Conservation (phyloP, 2,888 invertebrate species). For the Conistra vaccinii region DNA sequence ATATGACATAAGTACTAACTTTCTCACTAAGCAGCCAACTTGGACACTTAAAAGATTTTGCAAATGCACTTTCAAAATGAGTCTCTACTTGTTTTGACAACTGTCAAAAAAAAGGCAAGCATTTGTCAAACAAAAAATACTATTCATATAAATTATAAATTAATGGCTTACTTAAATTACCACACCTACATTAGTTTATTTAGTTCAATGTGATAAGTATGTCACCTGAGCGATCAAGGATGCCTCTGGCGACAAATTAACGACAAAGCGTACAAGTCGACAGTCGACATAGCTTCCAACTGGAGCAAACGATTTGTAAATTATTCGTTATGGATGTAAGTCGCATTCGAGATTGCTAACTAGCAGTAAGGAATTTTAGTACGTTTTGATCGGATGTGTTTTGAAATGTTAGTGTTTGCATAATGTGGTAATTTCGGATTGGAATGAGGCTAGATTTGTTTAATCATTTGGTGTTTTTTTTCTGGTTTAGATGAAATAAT, state of each 20-base stretch:
- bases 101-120: too few species aligned
- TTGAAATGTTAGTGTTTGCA: neutral
- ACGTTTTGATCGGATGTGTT: slow-evolving; percentile 13
- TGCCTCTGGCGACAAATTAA: slow-evolving; percentile 38
- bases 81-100: neutral
- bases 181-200: neutral
- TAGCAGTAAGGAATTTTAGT: neutral
- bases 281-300: neutral
- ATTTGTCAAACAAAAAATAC: too few species aligned
- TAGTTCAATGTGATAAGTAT: neutral
- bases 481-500: too few species aligned
- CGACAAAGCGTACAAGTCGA: neutral
- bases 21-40: neutral
- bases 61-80: neutral
- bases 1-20: neutral
- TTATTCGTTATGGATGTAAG: slow-evolving; percentile 32
- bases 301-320: slow-evolving; percentile 30
- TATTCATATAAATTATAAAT: too few species aligned
- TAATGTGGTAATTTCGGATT: neutral
- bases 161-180: too few species aligned
- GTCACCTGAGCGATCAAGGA: slow-evolving; percentile 6
- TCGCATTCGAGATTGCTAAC: slow-evolving; percentile 14
- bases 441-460: neutral
- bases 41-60: too few species aligned
- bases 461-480: neutral